These are phyloP conservation scores for Mesocentrotus franciscanus DNA, from an alignment of 53 echinoderm and acorn worm genomes.

Conservation along the genomic window DNA sequence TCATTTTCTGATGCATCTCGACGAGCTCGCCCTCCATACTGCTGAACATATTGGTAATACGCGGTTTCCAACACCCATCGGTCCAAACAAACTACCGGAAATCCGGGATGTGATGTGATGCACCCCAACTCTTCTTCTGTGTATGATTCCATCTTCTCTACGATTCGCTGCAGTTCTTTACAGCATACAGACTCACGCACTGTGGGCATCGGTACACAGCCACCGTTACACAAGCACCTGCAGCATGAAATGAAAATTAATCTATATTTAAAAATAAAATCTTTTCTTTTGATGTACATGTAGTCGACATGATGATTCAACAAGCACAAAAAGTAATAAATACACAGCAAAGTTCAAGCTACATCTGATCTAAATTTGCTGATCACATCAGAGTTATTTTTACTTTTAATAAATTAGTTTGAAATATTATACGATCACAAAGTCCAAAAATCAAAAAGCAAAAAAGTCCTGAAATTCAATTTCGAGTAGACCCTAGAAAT, in stretches of 20 bases:
- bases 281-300: neutral
- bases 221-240: neutral
- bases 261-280: neutral
- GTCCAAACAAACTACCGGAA: neutral
- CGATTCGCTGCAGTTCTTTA: neutral
- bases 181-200: neutral
- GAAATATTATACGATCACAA: no score
- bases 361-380: neutral
- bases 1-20: neutral
- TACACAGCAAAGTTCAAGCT: neutral
- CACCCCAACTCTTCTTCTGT: neutral
- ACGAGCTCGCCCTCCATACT: slow-evolving; percentile 30
- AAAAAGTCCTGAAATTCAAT: neutral
- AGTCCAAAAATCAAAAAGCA: neutral
- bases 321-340: neutral
- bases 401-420: no score
- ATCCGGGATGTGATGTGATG: neutral
- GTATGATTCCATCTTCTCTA: neutral
- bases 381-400: neutral
- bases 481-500: no score
- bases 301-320: neutral
- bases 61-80: neutral
- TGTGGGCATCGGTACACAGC: neutral
- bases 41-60: neutral
- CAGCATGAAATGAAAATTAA: neutral